Base-by-base conservation (phyloP, 2,113 vertebrate species). In the Ovis canadensis region DNA sequence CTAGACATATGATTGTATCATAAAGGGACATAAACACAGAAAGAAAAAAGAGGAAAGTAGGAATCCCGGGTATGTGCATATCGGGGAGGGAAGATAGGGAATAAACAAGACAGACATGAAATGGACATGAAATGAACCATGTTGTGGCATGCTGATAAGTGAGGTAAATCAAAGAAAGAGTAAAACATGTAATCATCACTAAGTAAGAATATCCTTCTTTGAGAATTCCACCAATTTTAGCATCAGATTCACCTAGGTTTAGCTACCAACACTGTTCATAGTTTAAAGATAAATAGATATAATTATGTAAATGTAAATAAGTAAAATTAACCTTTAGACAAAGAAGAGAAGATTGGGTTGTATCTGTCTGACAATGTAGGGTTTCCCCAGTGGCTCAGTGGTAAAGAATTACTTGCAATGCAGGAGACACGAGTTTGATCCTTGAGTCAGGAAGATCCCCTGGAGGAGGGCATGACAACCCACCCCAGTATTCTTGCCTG, bases 51-150 rank as follows among this genome's bases (percentile, higher is more conserved):
- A 82, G 31, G 16, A 23, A 77, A 45, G 21, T 7, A 19, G 6
- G 10, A 52, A n/a, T 1, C 7, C 9, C 5, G 1, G 3, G 2
- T 8, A 12, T 36, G 12, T 29, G n/a, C 21, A 6, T 31, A 71
- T 13, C 31, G 23, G n/a, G 7, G 14, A 83, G 31, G 14, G 17
- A 52, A 77, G 48, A 3, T 4, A 29, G 27, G 6, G 15, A 87
- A 71, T 48, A 80, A 67, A 87, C 33, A 33, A 17, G 17, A 81
- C 77, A 88, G 50, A 45, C 1, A 10, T 36, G 3, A 6, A 16
- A 40, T 3, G 40, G 8, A 82, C 40, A 19, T 40, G 45, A 50
- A 62, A 45, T 21, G 60, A 48, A 10, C 52, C 78, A 11, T 4
- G 10, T 15, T 36, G 23, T 19, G 17, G 0, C 9, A 0, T n/a